These are phyloP conservation scores for Drosophila siamana DNA, from an alignment of 2,888 invertebrate genomes.

Conservation along the genomic window DNA sequence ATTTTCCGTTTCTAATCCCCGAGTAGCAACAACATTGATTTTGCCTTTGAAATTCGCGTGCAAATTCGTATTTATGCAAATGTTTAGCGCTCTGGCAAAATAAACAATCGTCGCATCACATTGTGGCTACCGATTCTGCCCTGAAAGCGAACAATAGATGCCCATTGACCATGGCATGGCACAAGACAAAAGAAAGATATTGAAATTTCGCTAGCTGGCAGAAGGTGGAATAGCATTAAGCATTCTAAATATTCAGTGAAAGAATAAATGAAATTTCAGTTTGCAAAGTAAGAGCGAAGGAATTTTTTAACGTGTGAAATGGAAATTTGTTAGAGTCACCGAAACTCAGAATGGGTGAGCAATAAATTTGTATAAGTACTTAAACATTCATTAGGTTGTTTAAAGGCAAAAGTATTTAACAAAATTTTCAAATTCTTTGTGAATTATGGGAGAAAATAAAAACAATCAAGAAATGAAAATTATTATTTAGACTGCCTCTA, in stretches of 20 bases:
- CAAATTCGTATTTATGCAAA: constrained; percentile 67
- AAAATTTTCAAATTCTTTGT: too few species aligned
- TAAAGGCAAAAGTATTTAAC: too few species aligned
- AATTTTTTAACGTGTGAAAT: background rate
- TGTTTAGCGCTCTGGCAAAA: constrained; percentile 30
- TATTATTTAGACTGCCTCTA: too few species aligned
- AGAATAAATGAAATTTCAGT: background rate
- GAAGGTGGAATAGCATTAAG: background rate
- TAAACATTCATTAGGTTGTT: too few species aligned
- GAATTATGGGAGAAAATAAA: too few species aligned
- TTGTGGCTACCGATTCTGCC: constrained; percentile 31
- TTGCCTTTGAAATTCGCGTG: constrained; percentile 47
- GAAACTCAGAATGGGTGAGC: too few species aligned
- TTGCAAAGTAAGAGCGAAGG: background rate
- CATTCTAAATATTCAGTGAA: background rate
- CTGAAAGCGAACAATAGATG: constrained; percentile 32
- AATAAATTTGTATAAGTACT: too few species aligned
- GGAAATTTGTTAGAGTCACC: too few species aligned
- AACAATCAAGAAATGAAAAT: too few species aligned
- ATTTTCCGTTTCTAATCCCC: constrained; percentile 14
- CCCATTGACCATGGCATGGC: constrained; percentile 17
- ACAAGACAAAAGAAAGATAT: background rate
- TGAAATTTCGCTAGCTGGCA: background rate
- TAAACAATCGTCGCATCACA: constrained; percentile 50
- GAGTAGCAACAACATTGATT: constrained; percentile 6